phyloP scores from a whole-genome alignment of 2,888 invertebrate genomes.

The Drosophila kuntzei region DNA sequence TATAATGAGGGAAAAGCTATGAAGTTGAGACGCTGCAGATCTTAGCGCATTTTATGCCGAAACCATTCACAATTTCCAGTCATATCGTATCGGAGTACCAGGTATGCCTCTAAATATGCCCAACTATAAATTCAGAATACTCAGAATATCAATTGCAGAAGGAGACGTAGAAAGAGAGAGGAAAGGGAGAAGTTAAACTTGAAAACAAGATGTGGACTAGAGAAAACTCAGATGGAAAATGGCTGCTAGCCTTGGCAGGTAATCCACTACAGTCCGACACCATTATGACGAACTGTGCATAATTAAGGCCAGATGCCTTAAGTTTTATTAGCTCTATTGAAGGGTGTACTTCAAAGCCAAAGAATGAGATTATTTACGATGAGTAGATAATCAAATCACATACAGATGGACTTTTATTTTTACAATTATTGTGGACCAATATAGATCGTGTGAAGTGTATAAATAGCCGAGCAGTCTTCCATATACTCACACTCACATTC shows the following conservation, averaged over 20 bases:
- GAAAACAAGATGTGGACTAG: slow-evolving; percentile 56
- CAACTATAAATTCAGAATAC: background rate
- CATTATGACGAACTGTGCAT: slow-evolving; percentile 17
- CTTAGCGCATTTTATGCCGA: slow-evolving; percentile 34
- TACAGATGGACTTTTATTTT: slow-evolving; percentile 27
- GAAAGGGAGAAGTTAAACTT: slow-evolving; percentile 5
- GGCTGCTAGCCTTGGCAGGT: slow-evolving; percentile 83
- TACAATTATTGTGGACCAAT: slow-evolving; percentile 48
- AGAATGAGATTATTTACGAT: slow-evolving; percentile 16
- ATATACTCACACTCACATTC: slow-evolving; percentile 14
- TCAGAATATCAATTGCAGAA: slow-evolving; percentile 5
- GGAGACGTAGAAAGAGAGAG: background rate
- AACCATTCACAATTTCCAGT: slow-evolving; percentile 7
- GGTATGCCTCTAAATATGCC: background rate
- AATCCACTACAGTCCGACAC: slow-evolving; percentile 36
- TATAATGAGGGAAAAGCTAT: slow-evolving; percentile 25
- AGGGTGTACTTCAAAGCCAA: slow-evolving; percentile 33
- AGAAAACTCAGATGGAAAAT: slow-evolving; percentile 60
- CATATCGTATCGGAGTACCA: slow-evolving; percentile 13
- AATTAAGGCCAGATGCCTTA: slow-evolving; percentile 32
- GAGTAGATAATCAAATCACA: slow-evolving; percentile 30
- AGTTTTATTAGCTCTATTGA: slow-evolving; percentile 40
- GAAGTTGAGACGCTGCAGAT: slow-evolving; percentile 35
- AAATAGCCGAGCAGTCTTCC: slow-evolving; percentile 36
- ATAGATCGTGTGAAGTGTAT: slow-evolving; percentile 55